phyloP scores from a whole-genome alignment of 2,888 invertebrate species.

The Cantharis flavilabris region DNA sequence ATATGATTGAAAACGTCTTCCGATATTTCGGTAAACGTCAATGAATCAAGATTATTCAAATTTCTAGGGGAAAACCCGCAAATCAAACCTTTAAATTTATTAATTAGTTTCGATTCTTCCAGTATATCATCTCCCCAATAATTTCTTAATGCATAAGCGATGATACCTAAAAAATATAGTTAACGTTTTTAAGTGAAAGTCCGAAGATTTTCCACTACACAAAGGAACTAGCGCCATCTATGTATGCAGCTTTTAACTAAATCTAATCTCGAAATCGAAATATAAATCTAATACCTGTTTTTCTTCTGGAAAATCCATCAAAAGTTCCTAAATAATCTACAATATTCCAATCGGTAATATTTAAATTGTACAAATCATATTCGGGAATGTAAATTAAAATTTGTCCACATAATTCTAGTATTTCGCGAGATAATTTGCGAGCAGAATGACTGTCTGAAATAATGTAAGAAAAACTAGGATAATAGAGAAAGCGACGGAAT shows the following conservation, averaged over 20 bases:
- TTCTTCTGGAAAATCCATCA: conserved; percentile 3
- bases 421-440: not conserved
- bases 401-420: not conserved
- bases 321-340: conserved; percentile 4
- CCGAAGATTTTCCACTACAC: not conserved
- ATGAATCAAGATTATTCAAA: not conserved
- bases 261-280: no score
- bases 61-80: not conserved
- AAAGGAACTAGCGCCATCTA: not conserved
- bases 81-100: not conserved
- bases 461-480: not conserved
- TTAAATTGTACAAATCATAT: conserved; percentile 4
- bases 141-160: not conserved
- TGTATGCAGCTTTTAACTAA: no score
- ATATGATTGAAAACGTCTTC: not conserved
- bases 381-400: conserved; percentile 7
- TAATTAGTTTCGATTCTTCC: not conserved
- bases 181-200: not conserved
- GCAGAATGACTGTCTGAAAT: not conserved
- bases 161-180: not conserved
- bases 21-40: not conserved
- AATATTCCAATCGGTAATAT: conserved; percentile 7
- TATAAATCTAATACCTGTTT: not conserved
- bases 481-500: not conserved
- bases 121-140: not conserved